phyloP scores from a whole-genome alignment of 2,113 vertebrate species.

The Sylvilagus bachmani region DNA sequence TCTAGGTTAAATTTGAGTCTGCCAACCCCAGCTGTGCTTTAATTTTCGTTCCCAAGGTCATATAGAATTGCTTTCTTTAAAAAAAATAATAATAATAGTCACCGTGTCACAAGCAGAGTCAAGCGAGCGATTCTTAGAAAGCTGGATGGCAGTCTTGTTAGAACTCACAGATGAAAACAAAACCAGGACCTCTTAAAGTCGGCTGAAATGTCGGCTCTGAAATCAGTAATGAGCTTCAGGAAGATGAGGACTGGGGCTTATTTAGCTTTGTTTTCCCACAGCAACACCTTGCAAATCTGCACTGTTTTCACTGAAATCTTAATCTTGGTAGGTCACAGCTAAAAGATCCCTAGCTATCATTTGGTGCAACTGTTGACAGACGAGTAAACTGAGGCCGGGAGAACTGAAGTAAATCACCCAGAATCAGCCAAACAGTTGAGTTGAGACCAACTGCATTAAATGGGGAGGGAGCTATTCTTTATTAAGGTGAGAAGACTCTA shows the following conservation, averaged over 20 bases:
- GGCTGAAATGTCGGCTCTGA: background rate
- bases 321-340: background rate
- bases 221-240: background rate
- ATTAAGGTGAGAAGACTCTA: background rate
- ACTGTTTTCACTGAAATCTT: background rate
- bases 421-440: background rate
- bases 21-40: slow-evolving; percentile 47
- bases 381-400: background rate
- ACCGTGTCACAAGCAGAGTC: background rate
- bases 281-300: background rate
- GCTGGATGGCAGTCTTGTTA: background rate
- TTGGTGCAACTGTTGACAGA: background rate
- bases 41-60: slow-evolving; percentile 65
- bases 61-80: background rate
- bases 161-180: background rate
- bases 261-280: background rate
- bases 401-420: background rate
- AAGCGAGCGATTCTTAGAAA: slow-evolving; percentile 20
- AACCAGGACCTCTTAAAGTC: background rate
- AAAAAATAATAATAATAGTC: background rate
- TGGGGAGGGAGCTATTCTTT: background rate
- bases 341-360: background rate
- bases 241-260: background rate
- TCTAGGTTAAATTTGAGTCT: slow-evolving; percentile 14
- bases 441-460: background rate